Conservation (phyloP, 2,888 invertebrate species). For the Coelogynopora nodosa region DNA sequence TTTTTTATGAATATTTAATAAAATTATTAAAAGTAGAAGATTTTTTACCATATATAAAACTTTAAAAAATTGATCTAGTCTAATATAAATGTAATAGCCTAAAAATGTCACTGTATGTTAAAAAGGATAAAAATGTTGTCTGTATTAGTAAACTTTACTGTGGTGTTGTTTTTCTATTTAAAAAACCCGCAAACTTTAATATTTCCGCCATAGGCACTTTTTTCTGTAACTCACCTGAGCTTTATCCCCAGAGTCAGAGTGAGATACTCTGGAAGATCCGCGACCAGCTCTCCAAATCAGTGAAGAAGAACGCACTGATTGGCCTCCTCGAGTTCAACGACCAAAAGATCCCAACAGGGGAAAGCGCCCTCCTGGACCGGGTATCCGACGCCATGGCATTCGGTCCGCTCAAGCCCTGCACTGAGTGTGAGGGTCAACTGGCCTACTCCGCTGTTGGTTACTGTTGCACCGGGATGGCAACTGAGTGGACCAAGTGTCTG, state of each 20-base stretch:
- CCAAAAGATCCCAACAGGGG: slow-evolving; percentile 70
- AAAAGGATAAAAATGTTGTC: too few relatives aligned
- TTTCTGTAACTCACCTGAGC: slow-evolving; percentile 47
- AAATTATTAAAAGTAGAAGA: too few relatives aligned
- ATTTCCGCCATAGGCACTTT: neutral
- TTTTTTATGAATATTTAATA: too few relatives aligned
- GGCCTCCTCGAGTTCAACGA: slow-evolving; percentile 71
- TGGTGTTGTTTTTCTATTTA: neutral
- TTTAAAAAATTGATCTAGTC: too few relatives aligned
- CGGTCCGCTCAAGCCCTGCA: slow-evolving; percentile 75
- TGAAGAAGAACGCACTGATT: slow-evolving; percentile 68
- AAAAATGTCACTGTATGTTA: too few relatives aligned
- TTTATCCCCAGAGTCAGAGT: slow-evolving; percentile 76
- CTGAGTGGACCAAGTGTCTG: slow-evolving; percentile 85
- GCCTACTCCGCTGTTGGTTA: slow-evolving; percentile 70
- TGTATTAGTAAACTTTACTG: too few relatives aligned
- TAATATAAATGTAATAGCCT: too few relatives aligned
- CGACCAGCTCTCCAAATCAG: slow-evolving; percentile 67
- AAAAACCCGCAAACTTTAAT: neutral
- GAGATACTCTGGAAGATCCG: slow-evolving; percentile 69
- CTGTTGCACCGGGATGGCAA: slow-evolving; percentile 75
- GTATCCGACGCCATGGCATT: slow-evolving; percentile 82
- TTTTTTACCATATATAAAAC: too few relatives aligned
- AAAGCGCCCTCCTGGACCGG: slow-evolving; percentile 72
- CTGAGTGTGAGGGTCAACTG: slow-evolving; percentile 75